phyloP scores from a whole-genome alignment of 35 echinoderm and acorn worm species.

The Chiridota heheva region DNA sequence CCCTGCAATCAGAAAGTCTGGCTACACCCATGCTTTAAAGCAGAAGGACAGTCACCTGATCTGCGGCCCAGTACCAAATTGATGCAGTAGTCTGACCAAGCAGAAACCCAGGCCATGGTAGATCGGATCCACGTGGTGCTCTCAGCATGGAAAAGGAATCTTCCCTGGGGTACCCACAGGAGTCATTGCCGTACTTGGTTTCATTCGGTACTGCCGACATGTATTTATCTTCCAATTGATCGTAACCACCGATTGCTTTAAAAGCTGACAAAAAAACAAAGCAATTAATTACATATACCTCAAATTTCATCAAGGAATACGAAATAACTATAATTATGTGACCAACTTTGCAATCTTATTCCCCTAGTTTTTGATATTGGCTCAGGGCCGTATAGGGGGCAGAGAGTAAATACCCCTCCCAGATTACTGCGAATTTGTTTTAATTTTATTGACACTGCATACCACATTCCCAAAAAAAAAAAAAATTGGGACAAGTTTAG shows the following conservation, averaged over 20 bases:
- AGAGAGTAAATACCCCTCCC: too few species aligned
- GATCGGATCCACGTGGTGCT: slow-evolving; percentile 54
- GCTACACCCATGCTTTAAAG: too few species aligned
- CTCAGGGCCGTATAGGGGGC: too few species aligned
- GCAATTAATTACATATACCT: background rate
- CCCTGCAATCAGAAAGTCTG: background rate
- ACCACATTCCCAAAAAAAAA: too few species aligned
- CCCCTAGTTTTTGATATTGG: too few species aligned
- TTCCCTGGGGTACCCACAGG: slow-evolving; percentile 68
- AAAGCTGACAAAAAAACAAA: slow-evolving; percentile 75
- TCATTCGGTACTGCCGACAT: slow-evolving; percentile 57
- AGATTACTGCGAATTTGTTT: too few species aligned
- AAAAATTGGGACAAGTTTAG: too few species aligned
- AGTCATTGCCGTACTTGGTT: slow-evolving; percentile 47
- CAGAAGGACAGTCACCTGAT: slow-evolving; percentile 94
- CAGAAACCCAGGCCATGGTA: slow-evolving; percentile 94
- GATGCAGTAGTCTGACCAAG: slow-evolving; percentile 91
- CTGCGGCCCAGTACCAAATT: slow-evolving; percentile 88
- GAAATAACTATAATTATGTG: too few species aligned
- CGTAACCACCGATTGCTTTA: slow-evolving; percentile 65
- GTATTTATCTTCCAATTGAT: slow-evolving; percentile 60
- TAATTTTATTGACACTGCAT: too few species aligned
- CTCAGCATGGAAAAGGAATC: slow-evolving; percentile 85
- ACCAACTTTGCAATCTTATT: too few species aligned
- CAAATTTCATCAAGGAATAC: too few species aligned